Percentiles rank a stretch among this genome's conserved stretches.
Evolutionary conservation across 2,113 vertebrate genomes (phyloP).

Genomic region (Psilopogon haemacephalus): DNA sequence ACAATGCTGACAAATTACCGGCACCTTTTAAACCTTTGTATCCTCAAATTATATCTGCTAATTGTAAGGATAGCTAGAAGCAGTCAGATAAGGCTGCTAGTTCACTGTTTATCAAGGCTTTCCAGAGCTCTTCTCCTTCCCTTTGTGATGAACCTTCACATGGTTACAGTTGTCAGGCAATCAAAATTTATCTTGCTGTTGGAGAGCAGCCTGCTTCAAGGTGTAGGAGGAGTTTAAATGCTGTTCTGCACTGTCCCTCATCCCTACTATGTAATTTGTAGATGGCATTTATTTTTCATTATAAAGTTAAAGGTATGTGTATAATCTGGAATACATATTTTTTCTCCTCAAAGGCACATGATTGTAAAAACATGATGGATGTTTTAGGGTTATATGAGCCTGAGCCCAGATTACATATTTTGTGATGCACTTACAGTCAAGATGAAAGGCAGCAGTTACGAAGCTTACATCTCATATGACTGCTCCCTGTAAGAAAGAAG

Average conservation of each 20-base stretch:
- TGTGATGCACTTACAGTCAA: background rate
- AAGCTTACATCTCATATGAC: background rate
- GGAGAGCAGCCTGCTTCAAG: background rate
- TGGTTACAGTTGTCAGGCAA: slow-evolving; percentile 61
- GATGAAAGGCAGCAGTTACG: background rate
- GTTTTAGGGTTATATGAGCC: background rate
- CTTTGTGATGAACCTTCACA: slow-evolving; percentile 25
- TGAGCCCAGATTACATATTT: background rate
- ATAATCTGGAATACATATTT: background rate
- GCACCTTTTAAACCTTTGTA: background rate
- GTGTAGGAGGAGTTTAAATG: background rate
- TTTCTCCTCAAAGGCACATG: background rate
- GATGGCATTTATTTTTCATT: background rate
- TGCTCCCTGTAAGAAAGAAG: background rate
- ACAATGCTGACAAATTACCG: background rate
- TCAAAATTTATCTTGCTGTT: background rate
- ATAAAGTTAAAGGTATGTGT: background rate
- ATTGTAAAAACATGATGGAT: background rate
- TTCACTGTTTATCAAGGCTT: slow-evolving; percentile 13
- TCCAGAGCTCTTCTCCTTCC: slow-evolving; percentile 5
- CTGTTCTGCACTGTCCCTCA: background rate
- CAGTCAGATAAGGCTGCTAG: background rate
- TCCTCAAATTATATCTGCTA: background rate
- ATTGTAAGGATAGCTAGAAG: background rate
- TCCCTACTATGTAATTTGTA: background rate